These are phyloP conservation scores for Ditula angustiorana DNA, from an alignment of 2,888 invertebrate genomes.

Conservation along the genomic window DNA sequence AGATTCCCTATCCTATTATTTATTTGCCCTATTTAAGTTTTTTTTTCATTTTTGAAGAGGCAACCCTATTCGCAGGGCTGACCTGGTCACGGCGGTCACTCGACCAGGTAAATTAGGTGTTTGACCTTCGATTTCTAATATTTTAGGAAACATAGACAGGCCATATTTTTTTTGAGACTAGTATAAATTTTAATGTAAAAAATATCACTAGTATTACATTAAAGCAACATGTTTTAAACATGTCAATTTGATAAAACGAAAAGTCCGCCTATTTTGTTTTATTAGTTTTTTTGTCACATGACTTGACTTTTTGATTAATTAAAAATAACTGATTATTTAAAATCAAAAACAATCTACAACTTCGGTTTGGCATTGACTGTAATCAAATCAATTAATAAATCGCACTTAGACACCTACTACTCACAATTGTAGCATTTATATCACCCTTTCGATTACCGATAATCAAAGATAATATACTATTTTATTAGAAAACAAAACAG, in stretches of 20 bases:
- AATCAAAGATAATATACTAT: conserved; percentile 26
- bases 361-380: conserved; percentile 8
- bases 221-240: background rate
- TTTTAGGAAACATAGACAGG: conserved; percentile 16
- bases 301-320: no score
- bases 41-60: background rate
- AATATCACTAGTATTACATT: no score
- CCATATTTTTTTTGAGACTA: no score
- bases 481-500: conserved; percentile 24
- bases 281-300: no score
- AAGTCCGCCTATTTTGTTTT: background rate
- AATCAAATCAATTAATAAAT: conserved; percentile 14
- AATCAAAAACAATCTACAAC: background rate
- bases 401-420: conserved; percentile 1
- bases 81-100: conserved; percentile 37
- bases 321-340: no score
- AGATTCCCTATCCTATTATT: no score
- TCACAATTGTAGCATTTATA: conserved; percentile 17
- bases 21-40: background rate
- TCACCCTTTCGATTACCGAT: conserved; percentile 19
- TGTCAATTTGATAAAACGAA: conserved; percentile 3
- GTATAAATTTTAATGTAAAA: no score
- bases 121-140: conserved; percentile 42
- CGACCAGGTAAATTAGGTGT: conserved; percentile 38
- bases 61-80: conserved; percentile 32